phyloP scores from a whole-genome alignment of 2,888 invertebrate species.

The Disparrhopalites patrizii region DNA sequence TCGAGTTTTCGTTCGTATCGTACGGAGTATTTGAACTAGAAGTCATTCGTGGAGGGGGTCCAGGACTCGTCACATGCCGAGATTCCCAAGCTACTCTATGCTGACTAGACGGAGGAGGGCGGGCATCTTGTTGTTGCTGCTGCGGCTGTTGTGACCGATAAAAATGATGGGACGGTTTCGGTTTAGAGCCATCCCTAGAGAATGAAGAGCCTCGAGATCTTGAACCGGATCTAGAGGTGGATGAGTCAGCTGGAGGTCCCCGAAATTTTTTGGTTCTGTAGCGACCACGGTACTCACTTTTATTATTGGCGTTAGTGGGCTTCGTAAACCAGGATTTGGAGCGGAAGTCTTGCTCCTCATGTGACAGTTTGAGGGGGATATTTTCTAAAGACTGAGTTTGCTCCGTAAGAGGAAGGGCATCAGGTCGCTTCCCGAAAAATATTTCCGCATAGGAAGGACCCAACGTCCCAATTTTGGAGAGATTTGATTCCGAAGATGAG shows the following conservation, averaged over 20 bases:
- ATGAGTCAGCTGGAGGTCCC: not conserved
- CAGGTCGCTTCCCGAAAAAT: slow-evolving; percentile 35
- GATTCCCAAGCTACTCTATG: slow-evolving; percentile 4
- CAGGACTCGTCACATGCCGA: not conserved
- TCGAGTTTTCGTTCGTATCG: slow-evolving; percentile 14
- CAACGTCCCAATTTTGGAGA: slow-evolving; percentile 29
- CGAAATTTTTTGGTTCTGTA: slow-evolving; percentile 13
- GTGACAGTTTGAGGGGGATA: slow-evolving; percentile 26
- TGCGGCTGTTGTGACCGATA: too few species aligned
- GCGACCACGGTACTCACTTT: not conserved
- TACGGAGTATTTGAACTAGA: not conserved
- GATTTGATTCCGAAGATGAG: slow-evolving; percentile 16
- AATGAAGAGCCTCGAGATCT: not conserved
- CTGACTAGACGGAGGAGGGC: not conserved
- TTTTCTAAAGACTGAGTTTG: slow-evolving; percentile 28
- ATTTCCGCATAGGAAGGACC: slow-evolving; percentile 46
- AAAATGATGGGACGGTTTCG: too few species aligned
- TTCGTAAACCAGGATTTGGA: not conserved
- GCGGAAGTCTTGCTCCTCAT: not conserved
- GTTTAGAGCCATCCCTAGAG: not conserved
- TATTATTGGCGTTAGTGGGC: not conserved
- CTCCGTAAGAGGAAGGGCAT: slow-evolving; percentile 7
- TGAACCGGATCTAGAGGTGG: not conserved
- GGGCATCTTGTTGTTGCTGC: not conserved
- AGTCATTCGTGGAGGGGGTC: not conserved